These are phyloP conservation scores for Lindbergichthys nudifrons DNA, from an alignment of 2,797 vertebrate species.

Conservation along the genomic window DNA sequence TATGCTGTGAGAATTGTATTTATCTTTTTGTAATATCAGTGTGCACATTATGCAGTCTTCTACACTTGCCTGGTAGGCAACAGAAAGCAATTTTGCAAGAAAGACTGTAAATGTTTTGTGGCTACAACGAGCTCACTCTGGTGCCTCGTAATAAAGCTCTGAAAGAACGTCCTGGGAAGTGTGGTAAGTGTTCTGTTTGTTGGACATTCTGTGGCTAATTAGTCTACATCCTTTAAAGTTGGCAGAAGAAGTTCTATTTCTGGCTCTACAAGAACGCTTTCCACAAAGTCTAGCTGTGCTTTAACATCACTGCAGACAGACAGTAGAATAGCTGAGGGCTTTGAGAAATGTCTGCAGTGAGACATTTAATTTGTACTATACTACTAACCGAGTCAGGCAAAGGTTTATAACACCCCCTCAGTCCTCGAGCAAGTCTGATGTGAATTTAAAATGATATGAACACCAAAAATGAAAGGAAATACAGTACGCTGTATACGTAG, in stretches of 20 bases:
- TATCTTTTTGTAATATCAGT: background rate
- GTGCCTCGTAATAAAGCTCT: background rate
- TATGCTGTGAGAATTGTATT: background rate
- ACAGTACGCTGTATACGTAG: background rate
- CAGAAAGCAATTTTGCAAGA: background rate
- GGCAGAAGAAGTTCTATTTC: background rate
- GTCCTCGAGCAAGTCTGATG: constrained; percentile 11
- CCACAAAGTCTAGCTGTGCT: constrained; percentile 13
- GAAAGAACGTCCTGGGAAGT: background rate
- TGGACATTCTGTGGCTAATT: background rate
- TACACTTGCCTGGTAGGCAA: background rate
- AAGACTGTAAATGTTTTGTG: background rate
- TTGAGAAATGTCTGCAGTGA: constrained; percentile 3
- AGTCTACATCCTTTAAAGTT: background rate
- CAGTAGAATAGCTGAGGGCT: constrained; percentile 2
- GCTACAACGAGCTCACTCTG: background rate
- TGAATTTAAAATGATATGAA: constrained; percentile 4
- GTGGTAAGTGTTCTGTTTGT: background rate
- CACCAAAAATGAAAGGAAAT: background rate
- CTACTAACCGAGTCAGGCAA: constrained; percentile 13
- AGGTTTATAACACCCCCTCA: constrained; percentile 8
- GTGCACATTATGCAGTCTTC: background rate
- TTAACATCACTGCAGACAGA: background rate
- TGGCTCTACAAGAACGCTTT: background rate
- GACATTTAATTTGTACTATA: background rate